Base-by-base conservation (phyloP, 2,797 vertebrate genomes). In the Tokudaia tokunoshimensis region DNA sequence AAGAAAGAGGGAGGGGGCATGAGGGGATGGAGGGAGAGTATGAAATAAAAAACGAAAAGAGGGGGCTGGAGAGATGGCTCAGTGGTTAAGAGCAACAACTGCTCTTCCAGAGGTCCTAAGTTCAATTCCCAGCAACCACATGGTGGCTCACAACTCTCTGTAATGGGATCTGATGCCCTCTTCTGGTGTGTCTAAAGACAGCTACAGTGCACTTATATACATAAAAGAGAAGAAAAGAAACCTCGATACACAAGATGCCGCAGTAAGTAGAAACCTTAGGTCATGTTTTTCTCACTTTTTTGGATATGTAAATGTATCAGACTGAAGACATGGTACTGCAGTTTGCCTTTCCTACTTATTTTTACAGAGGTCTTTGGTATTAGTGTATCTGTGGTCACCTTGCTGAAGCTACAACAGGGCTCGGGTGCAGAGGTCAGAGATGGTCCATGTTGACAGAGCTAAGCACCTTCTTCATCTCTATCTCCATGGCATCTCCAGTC, bases 341-440 rank as follows among this genome's bases (percentile, higher is more conserved):
- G 74, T 63, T 81, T 52, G 41, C 34, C 9, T 93, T 74, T 34
- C 61, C 34, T 83, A 41, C 19, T 90, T 61, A 34, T 26, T 79
- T 70, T 47, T 20, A 70, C 50, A 9, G 41, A 34, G 24, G 15
- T 29, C 37, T 0, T 50, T 37, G 13, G 41, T 26, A 34, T 52
- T 44, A 34, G 15, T 88, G 14, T 78, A 31, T 14, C 55, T 59
- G 9, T 41, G 6, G 2, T 9, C 15, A 1, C 0, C 1, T 50
- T 47, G 11, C 0, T 57, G 20, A 15, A 47, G 29, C 26, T 50
- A 2, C 0, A 3, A 2, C 0, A 9, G 41, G 41, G 24, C 6
- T 14, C 1, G 6, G n/a, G 22, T 31, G 15, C 0, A 14, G 57
- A 50, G 13, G 52, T 15, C 72, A 26, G 13, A 0, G 2, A 22